Evolutionary conservation across 1,140 invertebrate genomes (phyloP).

Genomic region (Aphelenchoides fujianensis): DNA sequence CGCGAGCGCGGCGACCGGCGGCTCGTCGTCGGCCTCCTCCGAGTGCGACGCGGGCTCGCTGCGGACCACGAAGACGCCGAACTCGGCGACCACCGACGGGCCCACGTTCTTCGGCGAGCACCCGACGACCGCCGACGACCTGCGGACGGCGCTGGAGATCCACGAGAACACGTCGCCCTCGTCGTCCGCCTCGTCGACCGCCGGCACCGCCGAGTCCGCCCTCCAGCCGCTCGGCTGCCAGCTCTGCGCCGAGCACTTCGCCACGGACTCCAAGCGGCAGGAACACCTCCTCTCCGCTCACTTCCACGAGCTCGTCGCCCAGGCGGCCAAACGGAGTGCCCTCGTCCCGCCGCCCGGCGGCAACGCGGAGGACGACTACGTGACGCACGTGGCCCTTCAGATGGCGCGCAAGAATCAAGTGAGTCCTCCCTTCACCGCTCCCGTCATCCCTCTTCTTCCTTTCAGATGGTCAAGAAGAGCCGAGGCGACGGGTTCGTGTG

Average conservation of each 20-base stretch:
- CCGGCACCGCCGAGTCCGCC: not conserved
- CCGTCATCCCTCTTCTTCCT: too few species aligned
- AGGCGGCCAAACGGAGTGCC: too few species aligned
- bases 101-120: too few species aligned
- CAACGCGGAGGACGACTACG: too few species aligned
- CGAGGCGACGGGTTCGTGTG: too few species aligned
- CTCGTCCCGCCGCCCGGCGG: too few species aligned
- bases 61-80: not conserved
- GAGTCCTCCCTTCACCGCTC: too few species aligned
- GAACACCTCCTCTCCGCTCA: not conserved
- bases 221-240: not conserved
- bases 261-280: not conserved
- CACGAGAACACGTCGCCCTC: slow-evolving; percentile 27
- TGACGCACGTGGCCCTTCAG: too few species aligned
- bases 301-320: too few species aligned
- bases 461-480: too few species aligned
- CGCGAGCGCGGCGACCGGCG: not conserved
- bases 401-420: too few species aligned
- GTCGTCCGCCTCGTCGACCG: slow-evolving; percentile 21
- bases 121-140: slow-evolving; percentile 28
- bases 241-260: not conserved
- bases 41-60: not conserved
- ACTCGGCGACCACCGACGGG: slow-evolving; percentile 5
- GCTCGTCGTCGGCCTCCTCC: slow-evolving; percentile 22
- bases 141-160: slow-evolving; percentile 16